phyloP scores from a whole-genome alignment of 2,113 vertebrate genomes.

The Hyla sarda region DNA sequence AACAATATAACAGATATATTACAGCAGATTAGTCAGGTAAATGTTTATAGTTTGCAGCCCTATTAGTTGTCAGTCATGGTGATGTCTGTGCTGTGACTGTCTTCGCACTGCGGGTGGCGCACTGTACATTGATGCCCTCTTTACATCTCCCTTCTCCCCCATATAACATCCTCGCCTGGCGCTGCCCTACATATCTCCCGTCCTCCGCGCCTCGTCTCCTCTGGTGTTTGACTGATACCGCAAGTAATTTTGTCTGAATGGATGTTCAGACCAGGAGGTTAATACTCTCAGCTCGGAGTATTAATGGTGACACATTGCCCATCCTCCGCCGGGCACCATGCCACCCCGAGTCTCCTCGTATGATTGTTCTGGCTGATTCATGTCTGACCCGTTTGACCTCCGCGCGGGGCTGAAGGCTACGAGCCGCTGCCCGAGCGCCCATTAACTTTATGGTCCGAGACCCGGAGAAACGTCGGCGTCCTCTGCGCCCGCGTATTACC shows the following conservation, averaged over 20 bases:
- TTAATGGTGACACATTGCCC: conserved; percentile 28
- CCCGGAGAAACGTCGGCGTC: neutral
- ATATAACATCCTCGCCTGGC: too few relatives aligned
- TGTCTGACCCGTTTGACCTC: conserved; percentile 32
- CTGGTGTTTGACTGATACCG: conserved; percentile 12
- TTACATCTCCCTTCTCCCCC: neutral
- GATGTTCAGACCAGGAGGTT: neutral
- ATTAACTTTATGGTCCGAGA: conserved; percentile 37
- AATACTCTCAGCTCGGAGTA: neutral
- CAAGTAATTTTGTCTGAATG: conserved; percentile 1
- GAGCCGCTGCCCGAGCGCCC: neutral
- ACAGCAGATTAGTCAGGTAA: too few relatives aligned
- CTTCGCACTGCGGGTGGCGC: neutral
- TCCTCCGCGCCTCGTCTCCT: neutral
- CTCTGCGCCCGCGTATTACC: neutral
- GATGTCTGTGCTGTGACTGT: too few relatives aligned
- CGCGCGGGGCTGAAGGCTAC: conserved; percentile 1
- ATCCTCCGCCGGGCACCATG: neutral
- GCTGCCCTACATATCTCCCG: neutral
- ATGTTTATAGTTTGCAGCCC: too few relatives aligned
- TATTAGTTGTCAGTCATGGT: too few relatives aligned
- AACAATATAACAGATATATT: neutral
- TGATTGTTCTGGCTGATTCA: conserved; percentile 15
- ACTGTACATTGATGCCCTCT: neutral
- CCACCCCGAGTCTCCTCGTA: neutral